Evolutionary conservation across 2,888 invertebrate species (phyloP), one percentile per base, ranked within the genome.

Genomic region (Pogonocherus hispidulus): DNA sequence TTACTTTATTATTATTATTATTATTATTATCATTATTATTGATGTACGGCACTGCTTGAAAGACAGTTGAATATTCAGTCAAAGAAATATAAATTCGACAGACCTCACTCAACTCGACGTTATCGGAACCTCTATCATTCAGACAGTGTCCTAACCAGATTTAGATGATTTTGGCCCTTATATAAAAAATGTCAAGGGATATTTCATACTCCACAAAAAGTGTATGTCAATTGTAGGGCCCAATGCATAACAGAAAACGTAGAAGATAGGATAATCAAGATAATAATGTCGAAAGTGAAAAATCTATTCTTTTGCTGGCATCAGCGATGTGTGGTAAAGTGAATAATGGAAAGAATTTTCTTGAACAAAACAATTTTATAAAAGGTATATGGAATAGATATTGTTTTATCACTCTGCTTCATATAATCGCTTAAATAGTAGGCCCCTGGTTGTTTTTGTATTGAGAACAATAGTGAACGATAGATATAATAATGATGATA

Each of bases 241-340:
- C 49, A 27, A 27, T 23, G 27, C 27, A 23, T 37, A 37, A 51
- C 14, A 27, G 27, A 51, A 51, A 14, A 27, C 51, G 51, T 3
- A 51, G 51, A 23, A 27, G 19, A 27, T 51, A 27, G 51, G n/a
- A 51, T 51, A 51, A 51, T 51, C 51, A 51, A 9, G 51, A 51
- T 51, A 51, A 51, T 51, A 51, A 51, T 27, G 51, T 51, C 14
- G 23, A 23, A 51, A 11, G 16, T 51, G 51, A 16, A 27, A 23
- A 14, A 27, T 19, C 27, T 51, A 51, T 19, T 14, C 16, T 27
- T 27, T 51, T 8, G 16, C n/a, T 27, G 27, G 14, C 23, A 27
- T 8, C 51, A 27, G n/a, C 14, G 23, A 51, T 8, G 23, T 14
- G 51, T 27, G 51, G 22, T 19, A n/a, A 49, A 20, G 49, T 19